Conservation (phyloP, 2,113 vertebrate genomes). For the Rhombomys opimus region DNA sequence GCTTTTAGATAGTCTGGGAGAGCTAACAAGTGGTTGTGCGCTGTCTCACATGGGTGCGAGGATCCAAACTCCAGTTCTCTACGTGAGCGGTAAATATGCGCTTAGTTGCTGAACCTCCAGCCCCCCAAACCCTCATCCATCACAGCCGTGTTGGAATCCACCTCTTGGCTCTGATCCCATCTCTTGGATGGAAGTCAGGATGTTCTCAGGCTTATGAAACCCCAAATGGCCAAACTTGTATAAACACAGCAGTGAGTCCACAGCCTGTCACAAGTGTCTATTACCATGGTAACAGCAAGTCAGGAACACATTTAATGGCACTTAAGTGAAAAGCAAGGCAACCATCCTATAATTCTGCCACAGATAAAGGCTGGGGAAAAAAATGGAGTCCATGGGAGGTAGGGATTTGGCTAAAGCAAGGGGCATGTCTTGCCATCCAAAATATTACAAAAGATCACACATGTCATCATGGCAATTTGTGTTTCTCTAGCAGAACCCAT, state of each 20-base stretch:
- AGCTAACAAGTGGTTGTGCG: background rate
- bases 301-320: slow-evolving; percentile 25
- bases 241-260: slow-evolving; percentile 58
- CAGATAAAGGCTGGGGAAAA: background rate
- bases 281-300: slow-evolving; percentile 44
- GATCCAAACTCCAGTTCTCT: background rate
- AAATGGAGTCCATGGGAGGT: background rate
- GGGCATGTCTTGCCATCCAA: background rate
- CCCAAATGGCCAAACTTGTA: slow-evolving; percentile 47
- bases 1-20: background rate
- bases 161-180: background rate
- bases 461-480: background rate
- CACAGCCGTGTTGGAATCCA: slow-evolving; percentile 12
- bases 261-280: slow-evolving; percentile 46
- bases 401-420: slow-evolving; percentile 41
- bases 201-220: slow-evolving; percentile 33
- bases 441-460: background rate
- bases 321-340: slow-evolving; percentile 23
- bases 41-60: background rate
- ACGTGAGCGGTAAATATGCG: background rate
- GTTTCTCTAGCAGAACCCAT: slow-evolving; percentile 25
- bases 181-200: slow-evolving; percentile 7
- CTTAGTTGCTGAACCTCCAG: background rate
- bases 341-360: background rate
- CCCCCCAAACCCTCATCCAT: background rate